Evolutionary conservation across 2,113 vertebrate genomes (phyloP), one percentile per base, ranked within the genome.

Genomic region (Anas platyrhynchos): DNA sequence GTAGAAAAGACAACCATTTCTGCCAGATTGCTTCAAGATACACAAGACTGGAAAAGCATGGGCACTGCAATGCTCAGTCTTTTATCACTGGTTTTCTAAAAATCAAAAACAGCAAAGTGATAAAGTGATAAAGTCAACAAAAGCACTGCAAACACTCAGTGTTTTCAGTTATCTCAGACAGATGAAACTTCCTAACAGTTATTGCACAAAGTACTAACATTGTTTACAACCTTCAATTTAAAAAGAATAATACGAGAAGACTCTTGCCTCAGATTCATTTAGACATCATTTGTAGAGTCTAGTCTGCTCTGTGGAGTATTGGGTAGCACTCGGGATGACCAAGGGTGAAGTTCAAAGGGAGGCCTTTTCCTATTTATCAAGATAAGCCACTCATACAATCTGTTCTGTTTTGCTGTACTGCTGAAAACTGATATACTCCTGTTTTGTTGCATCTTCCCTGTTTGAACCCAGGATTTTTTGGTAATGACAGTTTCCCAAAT

Each of bases 321-420:
- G 61, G 92, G 76, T 77, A 67, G 79, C 83, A 90, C 73, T 89
- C 36, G 10, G 44, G 72, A 69, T 80, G 82, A 83, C 86, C 76
- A 2, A 77, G 94, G 89, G 67, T 78, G 77, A 94, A 95, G 88
- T 91, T 96, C 96, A 93, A 97, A 97, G 93, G 32, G 65, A 94
- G 52, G 1, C 16, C 74, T 81, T 41, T 43, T 68, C 84, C 62
- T 86, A 21, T 94, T 81, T 69, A 66, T 82, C 90, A 91, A 84
- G 76, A 78, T 69, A 48, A 95, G 27, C 58, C 85, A 55, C 71
- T 56, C 72, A 13, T 46, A 59, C 73, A 88, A 91, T 96, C 93
- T 96, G 94, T 68, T 56, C 69, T 84, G 81, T 21, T 86, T 21
- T 80, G 72, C 67, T 52, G 29, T 62, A 52, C 63, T 79, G 59